Conservation (phyloP, 2,888 invertebrate species). For the Drosophila prostipennis region DNA sequence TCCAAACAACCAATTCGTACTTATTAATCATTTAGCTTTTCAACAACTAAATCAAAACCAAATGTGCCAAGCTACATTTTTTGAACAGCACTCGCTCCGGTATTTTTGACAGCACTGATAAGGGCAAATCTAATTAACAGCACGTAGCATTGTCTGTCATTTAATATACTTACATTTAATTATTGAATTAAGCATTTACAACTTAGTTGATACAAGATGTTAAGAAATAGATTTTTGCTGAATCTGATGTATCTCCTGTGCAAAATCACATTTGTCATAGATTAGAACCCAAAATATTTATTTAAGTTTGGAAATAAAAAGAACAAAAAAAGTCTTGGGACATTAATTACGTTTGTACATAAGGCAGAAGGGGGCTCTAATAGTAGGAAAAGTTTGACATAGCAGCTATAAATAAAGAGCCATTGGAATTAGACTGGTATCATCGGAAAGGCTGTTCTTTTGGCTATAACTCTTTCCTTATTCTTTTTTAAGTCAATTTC, state of each 20-base stretch:
- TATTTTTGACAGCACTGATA: slow-evolving; percentile 31
- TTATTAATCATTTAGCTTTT: slow-evolving; percentile 30
- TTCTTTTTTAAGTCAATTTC: too few relatives aligned
- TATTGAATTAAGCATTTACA: slow-evolving; percentile 31
- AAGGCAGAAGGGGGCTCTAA: too few relatives aligned
- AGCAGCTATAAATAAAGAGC: too few relatives aligned
- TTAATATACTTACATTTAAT: slow-evolving; percentile 10
- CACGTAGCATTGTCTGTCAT: slow-evolving; percentile 20
- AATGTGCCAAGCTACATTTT: slow-evolving; percentile 39
- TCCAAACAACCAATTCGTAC: slow-evolving; percentile 16
- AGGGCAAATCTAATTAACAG: slow-evolving; percentile 13
- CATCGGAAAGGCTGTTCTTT: too few relatives aligned
- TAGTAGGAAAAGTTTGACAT: too few relatives aligned
- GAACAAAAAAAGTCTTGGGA: slow-evolving; percentile 1
- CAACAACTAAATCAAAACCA: slow-evolving; percentile 33
- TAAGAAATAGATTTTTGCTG: slow-evolving; percentile 30
- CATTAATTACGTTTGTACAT: background rate
- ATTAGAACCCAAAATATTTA: slow-evolving; percentile 24
- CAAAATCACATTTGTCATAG: slow-evolving; percentile 13
- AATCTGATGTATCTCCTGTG: slow-evolving; percentile 22
- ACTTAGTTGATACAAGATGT: slow-evolving; percentile 36
- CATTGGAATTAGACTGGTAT: too few relatives aligned
- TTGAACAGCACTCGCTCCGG: slow-evolving; percentile 29
- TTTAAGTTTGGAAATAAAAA: slow-evolving; percentile 24
- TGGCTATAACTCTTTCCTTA: too few relatives aligned